Evolutionary conservation across 2,888 invertebrate genomes (phyloP).

Genomic region (Spicauda simplicius): DNA sequence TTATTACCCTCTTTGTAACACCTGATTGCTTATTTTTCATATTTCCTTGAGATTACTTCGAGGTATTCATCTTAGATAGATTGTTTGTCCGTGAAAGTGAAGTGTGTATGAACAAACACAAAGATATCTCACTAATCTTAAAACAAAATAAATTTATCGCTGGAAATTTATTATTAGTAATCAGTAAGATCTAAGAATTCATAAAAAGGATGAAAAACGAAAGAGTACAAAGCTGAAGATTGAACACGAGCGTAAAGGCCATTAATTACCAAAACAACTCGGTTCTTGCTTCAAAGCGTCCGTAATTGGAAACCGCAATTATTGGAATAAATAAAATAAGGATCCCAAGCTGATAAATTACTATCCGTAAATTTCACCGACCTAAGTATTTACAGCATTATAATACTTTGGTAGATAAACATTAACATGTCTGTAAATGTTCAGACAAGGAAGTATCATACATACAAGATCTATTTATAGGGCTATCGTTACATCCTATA

Average conservation of each 20-base stretch:
- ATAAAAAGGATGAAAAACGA: not conserved
- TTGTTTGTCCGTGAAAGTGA: no score
- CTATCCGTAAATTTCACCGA: conserved; percentile 24
- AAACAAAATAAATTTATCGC: no score
- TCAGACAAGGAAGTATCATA: no score
- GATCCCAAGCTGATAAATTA: conserved; percentile 61
- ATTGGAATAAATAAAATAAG: conserved; percentile 58
- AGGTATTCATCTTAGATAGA: no score
- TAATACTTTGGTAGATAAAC: not conserved
- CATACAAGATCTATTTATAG: no score
- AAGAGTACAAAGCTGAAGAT: not conserved
- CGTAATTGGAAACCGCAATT: conserved; percentile 59
- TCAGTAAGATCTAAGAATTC: not conserved
- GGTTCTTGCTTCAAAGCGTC: conserved; percentile 39
- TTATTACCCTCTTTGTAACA: conserved; percentile 13
- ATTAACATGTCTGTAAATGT: no score
- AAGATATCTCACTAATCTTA: not conserved
- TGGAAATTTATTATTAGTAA: no score
- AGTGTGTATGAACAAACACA: not conserved
- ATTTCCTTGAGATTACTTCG: not conserved
- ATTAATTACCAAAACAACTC: conserved; percentile 54
- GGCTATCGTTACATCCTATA: no score
- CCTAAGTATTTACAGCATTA: not conserved
- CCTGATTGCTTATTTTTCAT: conserved; percentile 19
- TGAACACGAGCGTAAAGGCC: conserved; percentile 41